Base-by-base conservation (phyloP, 2,113 vertebrate genomes). In the Psittacula cyanocephala region DNA sequence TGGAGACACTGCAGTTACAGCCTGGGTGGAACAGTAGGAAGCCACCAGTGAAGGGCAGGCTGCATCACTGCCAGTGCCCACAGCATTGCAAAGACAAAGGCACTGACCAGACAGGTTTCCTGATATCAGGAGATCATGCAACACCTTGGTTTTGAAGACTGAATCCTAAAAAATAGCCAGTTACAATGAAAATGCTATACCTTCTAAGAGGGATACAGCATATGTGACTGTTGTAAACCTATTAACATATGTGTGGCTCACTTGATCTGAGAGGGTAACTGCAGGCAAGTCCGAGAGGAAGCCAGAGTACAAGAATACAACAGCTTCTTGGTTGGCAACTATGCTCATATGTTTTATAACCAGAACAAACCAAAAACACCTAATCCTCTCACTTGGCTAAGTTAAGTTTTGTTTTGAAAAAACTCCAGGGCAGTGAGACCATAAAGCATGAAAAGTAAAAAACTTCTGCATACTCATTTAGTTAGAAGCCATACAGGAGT, bases 1-100 rank as follows among this genome's bases (percentile, higher is more conserved):
- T 17, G 53, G 23, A 72, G 60, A 29, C 16, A 1, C 31, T 7
- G 29, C 0, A 1, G 31, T 63, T 2, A 0, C 71, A 29, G 3
- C 27, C 49, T 3, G 7, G 4, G 19, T 5, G 64, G 22, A 14
- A 33, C 20, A 41, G 25, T 9, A 22, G 7, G 2, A 41, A 59
- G 55, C 44, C 11, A 13, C 44, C 78, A 49, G 1, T 1, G 11
- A 74, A 75, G 17, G 53, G 49, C 83, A 67, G 31, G 14, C 27
- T 31, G 44, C 81, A 22, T 37, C 17, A 28, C 35, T 37, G 39
- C 11, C 16, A n/a, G 22, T 2, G 23, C 23, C 65, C 57, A 8
- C 22, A 19, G 20, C 13, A 2, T 8, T 7, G 20, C 2, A 3
- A 31, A 62, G 68, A 27, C 20, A 80, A 76, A 67, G 31, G n/a